Conservation (phyloP, 1,140 invertebrate genomes). For the Drosophila ohnishii region DNA sequence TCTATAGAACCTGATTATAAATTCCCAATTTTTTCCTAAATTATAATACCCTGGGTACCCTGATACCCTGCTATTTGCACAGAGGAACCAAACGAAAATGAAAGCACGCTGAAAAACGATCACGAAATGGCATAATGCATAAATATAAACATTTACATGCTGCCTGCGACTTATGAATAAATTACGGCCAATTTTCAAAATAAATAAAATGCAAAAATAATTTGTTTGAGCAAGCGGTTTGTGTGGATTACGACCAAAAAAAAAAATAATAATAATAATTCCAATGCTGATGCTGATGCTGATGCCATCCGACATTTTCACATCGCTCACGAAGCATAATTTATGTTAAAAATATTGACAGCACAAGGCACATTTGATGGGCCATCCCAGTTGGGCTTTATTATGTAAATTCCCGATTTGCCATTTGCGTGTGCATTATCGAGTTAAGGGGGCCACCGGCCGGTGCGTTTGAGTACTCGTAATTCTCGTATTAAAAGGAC, state of each 20-base stretch:
- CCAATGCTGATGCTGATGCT: conserved; percentile 8
- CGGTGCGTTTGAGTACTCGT: conserved; percentile 6
- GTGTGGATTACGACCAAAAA: conserved; percentile 39
- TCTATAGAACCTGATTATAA: not conserved
- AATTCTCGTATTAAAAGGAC: conserved; percentile 17
- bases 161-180: conserved; percentile 73
- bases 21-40: not conserved
- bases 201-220: conserved; percentile 80
- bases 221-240: conserved; percentile 69
- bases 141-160: conserved; percentile 79
- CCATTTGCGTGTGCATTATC: conserved; percentile 35
- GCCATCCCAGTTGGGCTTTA: conserved; percentile 18
- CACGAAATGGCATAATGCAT: conserved; percentile 67
- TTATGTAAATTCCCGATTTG: conserved; percentile 39
- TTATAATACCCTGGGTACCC: not conserved
- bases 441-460: conserved; percentile 12
- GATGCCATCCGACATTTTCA: conserved; percentile 27
- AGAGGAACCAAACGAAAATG: conserved; percentile 19
- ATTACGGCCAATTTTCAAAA: conserved; percentile 79
- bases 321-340: conserved; percentile 60
- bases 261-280: not conserved
- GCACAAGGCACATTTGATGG: conserved; percentile 52
- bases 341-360: conserved; percentile 75
- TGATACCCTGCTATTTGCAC: too few relatives aligned
- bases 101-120: conserved; percentile 26